Conservation (phyloP, 2,113 vertebrate species). For the Oenanthe melanoleuca region DNA sequence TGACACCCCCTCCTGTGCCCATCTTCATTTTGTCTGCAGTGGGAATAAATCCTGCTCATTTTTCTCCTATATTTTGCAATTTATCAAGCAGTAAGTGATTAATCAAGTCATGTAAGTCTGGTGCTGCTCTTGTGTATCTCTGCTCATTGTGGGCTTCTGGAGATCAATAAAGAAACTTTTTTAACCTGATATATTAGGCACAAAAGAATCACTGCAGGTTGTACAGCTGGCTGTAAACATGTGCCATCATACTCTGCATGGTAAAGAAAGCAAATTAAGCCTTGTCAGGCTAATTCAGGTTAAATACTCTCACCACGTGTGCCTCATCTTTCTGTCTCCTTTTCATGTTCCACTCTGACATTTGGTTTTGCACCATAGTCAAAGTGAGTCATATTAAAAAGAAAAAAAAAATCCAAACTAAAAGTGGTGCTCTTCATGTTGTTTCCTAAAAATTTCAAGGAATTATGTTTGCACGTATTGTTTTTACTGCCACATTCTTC, state of each 20-base stretch:
- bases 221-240: background rate
- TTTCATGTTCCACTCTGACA: background rate
- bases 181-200: background rate
- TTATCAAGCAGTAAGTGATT: background rate
- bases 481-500: background rate
- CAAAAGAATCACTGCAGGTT: background rate
- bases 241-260: background rate
- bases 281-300: background rate
- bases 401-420: background rate
- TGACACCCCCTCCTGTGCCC: background rate
- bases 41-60: background rate
- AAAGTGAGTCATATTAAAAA: background rate
- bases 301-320: background rate
- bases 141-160: background rate
- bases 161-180: background rate
- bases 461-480: background rate
- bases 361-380: background rate
- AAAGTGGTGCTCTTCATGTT: background rate
- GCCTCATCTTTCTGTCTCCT: background rate
- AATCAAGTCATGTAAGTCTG: background rate
- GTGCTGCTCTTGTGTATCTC: background rate
- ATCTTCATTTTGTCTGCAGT: rapidly evolving
- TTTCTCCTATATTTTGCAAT: background rate
- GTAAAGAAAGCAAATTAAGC: background rate
- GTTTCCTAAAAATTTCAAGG: background rate